Evolutionary conservation across 2,888 invertebrate genomes (phyloP).

Genomic region (Chymomyza fuscimana): DNA sequence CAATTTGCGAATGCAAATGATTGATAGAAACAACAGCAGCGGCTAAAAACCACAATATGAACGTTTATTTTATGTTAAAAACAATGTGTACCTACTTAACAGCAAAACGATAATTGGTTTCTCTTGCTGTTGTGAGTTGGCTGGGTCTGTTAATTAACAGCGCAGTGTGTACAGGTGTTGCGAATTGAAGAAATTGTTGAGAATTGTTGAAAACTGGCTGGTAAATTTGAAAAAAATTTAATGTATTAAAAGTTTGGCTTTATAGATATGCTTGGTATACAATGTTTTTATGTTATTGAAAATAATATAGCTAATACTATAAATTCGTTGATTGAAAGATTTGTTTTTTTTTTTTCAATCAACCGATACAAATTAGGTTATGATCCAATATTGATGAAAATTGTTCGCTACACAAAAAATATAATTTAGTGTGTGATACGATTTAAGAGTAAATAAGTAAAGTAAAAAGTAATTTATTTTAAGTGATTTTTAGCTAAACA

Average conservation of each 20-base stretch:
- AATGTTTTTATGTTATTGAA: too few relatives aligned
- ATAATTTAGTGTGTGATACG: too few relatives aligned
- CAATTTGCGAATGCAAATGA: not conserved
- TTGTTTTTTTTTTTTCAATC: too few relatives aligned
- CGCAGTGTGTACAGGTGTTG: not conserved
- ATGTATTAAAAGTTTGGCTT: not conserved
- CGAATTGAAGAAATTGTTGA: not conserved
- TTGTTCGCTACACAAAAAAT: too few relatives aligned
- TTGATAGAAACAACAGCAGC: not conserved
- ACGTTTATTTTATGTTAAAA: not conserved
- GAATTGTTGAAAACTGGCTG: not conserved
- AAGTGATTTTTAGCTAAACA: too few relatives aligned
- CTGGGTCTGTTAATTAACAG: not conserved
- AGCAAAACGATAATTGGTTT: slow-evolving; percentile 11
- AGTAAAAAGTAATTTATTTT: too few relatives aligned
- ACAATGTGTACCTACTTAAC: slow-evolving; percentile 21
- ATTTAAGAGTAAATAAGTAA: too few relatives aligned
- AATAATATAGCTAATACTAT: too few relatives aligned
- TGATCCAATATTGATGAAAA: too few relatives aligned
- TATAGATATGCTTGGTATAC: too few relatives aligned
- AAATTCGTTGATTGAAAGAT: too few relatives aligned
- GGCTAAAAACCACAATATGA: not conserved
- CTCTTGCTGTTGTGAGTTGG: not conserved
- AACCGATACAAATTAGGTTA: too few relatives aligned
- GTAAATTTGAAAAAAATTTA: not conserved